A percentile compares a stretch with the other conserved stretches of the same genome.
Conservation (phyloP, 2,113 vertebrate genomes). For the Pygoscelis antarcticus region DNA sequence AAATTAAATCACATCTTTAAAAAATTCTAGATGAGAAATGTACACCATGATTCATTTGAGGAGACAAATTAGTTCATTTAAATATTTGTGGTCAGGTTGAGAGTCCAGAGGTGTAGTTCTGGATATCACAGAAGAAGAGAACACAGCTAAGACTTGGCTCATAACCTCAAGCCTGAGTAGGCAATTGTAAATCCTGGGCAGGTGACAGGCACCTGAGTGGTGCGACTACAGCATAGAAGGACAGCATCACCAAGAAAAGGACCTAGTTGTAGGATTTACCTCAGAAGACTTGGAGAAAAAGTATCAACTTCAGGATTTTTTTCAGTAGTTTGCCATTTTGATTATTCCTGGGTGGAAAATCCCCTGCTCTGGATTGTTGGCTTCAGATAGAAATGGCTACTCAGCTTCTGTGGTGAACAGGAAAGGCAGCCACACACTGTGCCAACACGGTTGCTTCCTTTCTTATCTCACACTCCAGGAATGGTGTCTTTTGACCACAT, state of each 20-base stretch:
- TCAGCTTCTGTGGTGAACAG: background rate
- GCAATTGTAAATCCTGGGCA: background rate
- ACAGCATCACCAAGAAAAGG: background rate
- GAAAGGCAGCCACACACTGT: no score
- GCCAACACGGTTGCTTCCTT: background rate
- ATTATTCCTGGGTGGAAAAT: background rate
- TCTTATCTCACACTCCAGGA: background rate
- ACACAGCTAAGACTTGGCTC: background rate
- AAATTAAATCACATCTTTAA: background rate
- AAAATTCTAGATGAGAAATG: background rate
- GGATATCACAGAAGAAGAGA: background rate
- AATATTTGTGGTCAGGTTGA: background rate
- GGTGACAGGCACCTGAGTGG: background rate
- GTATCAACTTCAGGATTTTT: background rate
- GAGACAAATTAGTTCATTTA: background rate
- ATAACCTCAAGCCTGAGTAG: background rate
- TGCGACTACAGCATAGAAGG: background rate
- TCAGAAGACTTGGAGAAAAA: background rate
- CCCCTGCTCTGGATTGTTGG: background rate
- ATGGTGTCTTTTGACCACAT: background rate
- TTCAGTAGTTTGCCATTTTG: background rate
- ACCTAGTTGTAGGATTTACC: background rate
- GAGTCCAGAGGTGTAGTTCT: background rate
- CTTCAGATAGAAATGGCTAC: background rate
- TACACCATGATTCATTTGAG: background rate